phyloP scores from a whole-genome alignment of 2,888 invertebrate species.

The Eurytoma adleriae region DNA sequence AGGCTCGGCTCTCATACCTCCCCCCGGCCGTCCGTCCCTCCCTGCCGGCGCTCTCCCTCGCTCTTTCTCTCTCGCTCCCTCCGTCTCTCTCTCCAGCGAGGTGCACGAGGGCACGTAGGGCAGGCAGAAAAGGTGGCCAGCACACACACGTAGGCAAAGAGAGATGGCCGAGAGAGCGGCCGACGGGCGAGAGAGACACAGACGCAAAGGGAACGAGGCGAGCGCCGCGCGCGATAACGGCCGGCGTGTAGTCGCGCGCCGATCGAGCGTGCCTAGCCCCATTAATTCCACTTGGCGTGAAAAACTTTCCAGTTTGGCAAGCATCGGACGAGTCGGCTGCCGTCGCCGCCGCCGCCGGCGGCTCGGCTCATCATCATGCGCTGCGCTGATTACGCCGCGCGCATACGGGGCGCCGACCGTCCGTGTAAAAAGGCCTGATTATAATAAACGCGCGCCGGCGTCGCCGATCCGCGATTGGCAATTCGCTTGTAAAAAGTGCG shows the following conservation, averaged over 20 bases:
- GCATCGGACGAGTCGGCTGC: slow-evolving; percentile 59
- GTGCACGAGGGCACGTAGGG: slow-evolving; percentile 5
- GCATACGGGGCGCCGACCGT: not conserved
- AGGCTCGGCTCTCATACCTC: not conserved
- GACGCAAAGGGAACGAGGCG: slow-evolving; percentile 1
- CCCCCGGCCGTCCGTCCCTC: not conserved
- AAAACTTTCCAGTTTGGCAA: slow-evolving; percentile 74
- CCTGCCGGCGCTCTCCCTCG: not conserved
- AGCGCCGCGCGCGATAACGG: not conserved
- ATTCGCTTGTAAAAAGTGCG: slow-evolving; percentile 41
- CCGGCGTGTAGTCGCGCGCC: slow-evolving; percentile 12
- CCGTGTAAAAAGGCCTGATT: slow-evolving; percentile 32
- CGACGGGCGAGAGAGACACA: slow-evolving; percentile 2
- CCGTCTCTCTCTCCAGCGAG: not conserved
- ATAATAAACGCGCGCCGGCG: slow-evolving; percentile 13
- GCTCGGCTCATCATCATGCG: slow-evolving; percentile 45
- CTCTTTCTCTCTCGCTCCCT: not conserved
- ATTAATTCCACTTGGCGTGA: slow-evolving; percentile 71
- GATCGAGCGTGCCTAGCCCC: slow-evolving; percentile 49
- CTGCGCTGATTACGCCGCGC: slow-evolving; percentile 33
- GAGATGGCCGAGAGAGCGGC: not conserved
- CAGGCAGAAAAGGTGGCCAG: not conserved
- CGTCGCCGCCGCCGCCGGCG: not conserved
- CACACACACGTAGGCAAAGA: not conserved
- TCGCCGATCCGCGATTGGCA: slow-evolving; percentile 7